Percentiles rank a stretch among this genome's conserved stretches.
Conservation (phyloP, 2,113 vertebrate genomes). For the Balaeniceps rex region DNA sequence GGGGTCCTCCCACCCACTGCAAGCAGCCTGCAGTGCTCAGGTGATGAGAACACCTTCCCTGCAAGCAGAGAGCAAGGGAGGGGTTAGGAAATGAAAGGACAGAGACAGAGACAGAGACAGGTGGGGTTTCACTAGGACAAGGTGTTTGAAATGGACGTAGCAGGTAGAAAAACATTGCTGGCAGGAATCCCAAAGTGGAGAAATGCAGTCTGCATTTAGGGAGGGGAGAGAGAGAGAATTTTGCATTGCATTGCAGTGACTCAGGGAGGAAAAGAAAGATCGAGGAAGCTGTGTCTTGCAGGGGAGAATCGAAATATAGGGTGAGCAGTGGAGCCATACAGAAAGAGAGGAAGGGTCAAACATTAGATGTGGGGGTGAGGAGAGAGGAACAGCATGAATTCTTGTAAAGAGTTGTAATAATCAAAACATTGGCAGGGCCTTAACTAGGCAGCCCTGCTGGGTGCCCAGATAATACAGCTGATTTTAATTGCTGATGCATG, state of each 20-base stretch:
- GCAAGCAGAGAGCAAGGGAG: neutral
- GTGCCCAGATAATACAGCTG: neutral
- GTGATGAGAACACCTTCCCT: neutral
- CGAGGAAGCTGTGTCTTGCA: neutral
- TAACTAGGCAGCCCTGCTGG: constrained; percentile 44
- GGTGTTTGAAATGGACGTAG: neutral
- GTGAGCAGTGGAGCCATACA: neutral
- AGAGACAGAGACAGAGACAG: neutral
- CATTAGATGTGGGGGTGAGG: neutral
- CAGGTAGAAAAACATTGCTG: neutral
- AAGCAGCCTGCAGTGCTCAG: neutral
- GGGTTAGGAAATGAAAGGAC: neutral
- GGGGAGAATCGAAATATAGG: neutral
- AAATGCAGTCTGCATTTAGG: rapidly evolving
- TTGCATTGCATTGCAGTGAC: neutral
- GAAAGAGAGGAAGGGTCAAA: constrained; percentile 4
- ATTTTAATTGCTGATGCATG: constrained; percentile 54
- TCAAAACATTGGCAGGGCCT: constrained; percentile 34
- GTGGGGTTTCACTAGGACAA: neutral
- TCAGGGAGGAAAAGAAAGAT: neutral
- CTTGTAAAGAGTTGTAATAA: constrained; percentile 36
- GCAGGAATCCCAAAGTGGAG: neutral
- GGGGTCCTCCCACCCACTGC: neutral
- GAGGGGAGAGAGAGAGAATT: neutral
- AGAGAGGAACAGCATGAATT: constrained; percentile 31